A percentile compares a stretch with the other conserved stretches of the same genome.
Conservation (phyloP, 2,797 vertebrate species). For the Xenentodon cancila region DNA sequence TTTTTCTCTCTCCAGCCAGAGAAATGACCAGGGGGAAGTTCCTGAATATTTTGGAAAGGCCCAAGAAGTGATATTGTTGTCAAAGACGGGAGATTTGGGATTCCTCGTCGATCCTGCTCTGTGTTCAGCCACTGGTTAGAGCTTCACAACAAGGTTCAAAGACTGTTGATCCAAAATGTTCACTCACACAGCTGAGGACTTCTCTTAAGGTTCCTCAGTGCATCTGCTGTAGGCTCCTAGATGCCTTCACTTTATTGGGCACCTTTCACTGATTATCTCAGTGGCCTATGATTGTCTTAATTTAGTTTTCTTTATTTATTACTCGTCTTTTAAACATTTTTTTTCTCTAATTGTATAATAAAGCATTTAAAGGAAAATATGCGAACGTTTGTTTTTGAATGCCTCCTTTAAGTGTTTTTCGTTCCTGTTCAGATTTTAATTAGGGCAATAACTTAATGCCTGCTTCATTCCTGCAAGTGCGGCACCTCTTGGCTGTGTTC, state of each 20-base stretch:
- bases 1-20: conserved; percentile 86
- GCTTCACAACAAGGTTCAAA: conserved; percentile 29
- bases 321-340: conserved; percentile 53
- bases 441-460: conserved; percentile 87
- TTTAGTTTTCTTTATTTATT: conserved; percentile 74
- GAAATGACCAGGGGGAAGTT: conserved; percentile 99
- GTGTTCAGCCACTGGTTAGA: conserved; percentile 33
- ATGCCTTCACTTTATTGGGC: conserved; percentile 35
- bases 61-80: conserved; percentile 88
- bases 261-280: conserved; percentile 26
- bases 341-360: conserved; percentile 68
- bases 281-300: conserved; percentile 32
- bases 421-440: conserved; percentile 75
- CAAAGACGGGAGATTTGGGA: conserved; percentile 9
- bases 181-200: conserved; percentile 17
- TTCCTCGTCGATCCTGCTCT: conserved; percentile 20
- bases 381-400: conserved; percentile 15
- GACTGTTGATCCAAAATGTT: conserved; percentile 42
- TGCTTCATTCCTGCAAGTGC: conserved; percentile 79
- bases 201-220: conserved; percentile 10
- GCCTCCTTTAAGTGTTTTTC: conserved; percentile 7
- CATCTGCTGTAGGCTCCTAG: conserved; percentile 18
- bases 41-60: conserved; percentile 96
- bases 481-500: conserved; percentile 56
- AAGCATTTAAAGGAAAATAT: conserved; percentile 60